Conservation (phyloP, 1,140 invertebrate genomes). For the Whitmania pigra region DNA sequence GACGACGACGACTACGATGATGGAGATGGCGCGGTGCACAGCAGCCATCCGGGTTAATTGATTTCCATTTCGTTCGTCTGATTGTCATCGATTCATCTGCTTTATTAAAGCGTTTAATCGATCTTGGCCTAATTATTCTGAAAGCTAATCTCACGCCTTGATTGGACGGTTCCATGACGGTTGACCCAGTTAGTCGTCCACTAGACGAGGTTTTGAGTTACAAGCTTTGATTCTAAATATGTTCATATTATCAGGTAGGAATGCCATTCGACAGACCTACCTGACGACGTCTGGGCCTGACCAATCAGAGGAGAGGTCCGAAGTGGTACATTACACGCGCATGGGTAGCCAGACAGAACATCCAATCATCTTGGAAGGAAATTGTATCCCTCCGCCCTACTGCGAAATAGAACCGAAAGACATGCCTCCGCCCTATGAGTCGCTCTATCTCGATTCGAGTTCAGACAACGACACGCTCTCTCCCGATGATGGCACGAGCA, state of each 20-base stretch:
- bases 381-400: constrained; percentile 7
- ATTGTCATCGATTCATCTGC: too few relatives aligned
- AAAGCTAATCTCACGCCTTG: too few relatives aligned
- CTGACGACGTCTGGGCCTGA: neutral
- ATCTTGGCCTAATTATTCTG: too few relatives aligned
- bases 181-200: too few relatives aligned
- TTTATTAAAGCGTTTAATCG: too few relatives aligned
- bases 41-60: too few relatives aligned
- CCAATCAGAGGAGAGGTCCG: neutral
- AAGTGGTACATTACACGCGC: neutral
- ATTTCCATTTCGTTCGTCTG: too few relatives aligned
- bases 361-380: neutral
- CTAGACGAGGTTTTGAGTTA: too few relatives aligned
- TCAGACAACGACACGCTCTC: neutral
- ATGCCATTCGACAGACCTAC: neutral
- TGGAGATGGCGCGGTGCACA: too few relatives aligned
- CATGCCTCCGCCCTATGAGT: constrained; percentile 3
- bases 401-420: neutral
- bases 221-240: too few relatives aligned
- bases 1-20: too few relatives aligned
- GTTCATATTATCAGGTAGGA: neutral
- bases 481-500: neutral
- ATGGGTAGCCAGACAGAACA: neutral
- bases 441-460: neutral
- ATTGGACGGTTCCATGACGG: too few relatives aligned